Percentiles rank a stretch among this genome's conserved stretches.
Conservation (phyloP, 2,113 vertebrate genomes). For the Apodemus sylvaticus region DNA sequence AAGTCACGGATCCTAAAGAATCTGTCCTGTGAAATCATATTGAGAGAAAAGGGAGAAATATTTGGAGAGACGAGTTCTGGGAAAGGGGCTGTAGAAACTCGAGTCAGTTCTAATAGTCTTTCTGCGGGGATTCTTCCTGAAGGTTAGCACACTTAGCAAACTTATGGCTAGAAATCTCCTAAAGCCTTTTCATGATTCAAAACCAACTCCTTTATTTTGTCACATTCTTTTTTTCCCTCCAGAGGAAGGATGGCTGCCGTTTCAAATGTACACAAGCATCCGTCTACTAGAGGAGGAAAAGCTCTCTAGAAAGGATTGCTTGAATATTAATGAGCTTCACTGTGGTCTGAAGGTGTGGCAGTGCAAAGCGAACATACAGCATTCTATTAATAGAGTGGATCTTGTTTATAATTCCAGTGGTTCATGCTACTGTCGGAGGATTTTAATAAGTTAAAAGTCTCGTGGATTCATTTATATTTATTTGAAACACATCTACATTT, state of each 20-base stretch:
- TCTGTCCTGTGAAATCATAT: background rate
- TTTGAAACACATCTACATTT: slow-evolving; percentile 1
- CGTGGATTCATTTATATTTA: background rate
- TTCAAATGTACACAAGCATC: background rate
- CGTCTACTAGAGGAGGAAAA: background rate
- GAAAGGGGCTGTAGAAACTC: background rate
- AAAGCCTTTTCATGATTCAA: background rate
- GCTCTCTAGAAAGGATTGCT: background rate
- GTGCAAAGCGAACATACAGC: background rate
- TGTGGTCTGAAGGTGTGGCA: background rate
- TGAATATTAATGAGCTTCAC: slow-evolving; percentile 11
- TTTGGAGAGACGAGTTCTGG: background rate
- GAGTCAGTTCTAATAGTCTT: background rate
- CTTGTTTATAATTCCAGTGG: background rate
- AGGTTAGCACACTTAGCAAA: background rate
- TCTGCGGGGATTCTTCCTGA: background rate
- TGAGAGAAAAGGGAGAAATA: background rate
- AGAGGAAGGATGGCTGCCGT: background rate
- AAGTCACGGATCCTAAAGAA: background rate
- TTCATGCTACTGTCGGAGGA: background rate
- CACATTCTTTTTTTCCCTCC: background rate
- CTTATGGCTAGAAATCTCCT: background rate
- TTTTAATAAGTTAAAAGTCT: slow-evolving; percentile 44
- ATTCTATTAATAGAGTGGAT: background rate
- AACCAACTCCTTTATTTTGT: background rate